Evolutionary conservation across 1,140 invertebrate species (phyloP).

Genomic region (Atta cephalotes): DNA sequence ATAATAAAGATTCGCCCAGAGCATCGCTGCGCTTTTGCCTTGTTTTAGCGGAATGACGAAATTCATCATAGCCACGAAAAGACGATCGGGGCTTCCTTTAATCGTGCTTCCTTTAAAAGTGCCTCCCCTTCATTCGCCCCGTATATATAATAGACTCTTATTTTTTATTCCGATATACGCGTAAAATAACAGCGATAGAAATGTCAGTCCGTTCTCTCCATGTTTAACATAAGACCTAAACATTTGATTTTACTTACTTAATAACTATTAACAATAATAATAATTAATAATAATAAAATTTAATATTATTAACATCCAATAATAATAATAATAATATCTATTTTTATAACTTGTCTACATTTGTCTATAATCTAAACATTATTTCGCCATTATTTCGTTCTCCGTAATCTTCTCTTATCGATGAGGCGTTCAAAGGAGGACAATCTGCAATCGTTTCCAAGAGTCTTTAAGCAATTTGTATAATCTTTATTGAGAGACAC

Average conservation of each 20-base stretch:
- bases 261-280: background rate
- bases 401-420: conserved; percentile 26
- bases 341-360: background rate
- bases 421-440: background rate
- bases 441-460: conserved; percentile 28
- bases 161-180: background rate
- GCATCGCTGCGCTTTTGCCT: conserved; percentile 73
- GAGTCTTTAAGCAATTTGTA: conserved; percentile 64
- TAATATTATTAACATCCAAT: background rate
- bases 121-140: background rate
- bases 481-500: conserved; percentile 76
- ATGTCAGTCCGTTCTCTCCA: background rate
- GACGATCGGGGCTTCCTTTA: conserved; percentile 60
- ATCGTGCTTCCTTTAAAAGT: conserved; percentile 25
- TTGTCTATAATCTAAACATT: background rate
- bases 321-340: conserved; percentile 16
- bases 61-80: conserved; percentile 68
- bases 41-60: conserved; percentile 72
- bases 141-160: background rate
- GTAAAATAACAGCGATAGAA: conserved; percentile 1
- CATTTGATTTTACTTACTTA: background rate
- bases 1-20: conserved; percentile 78
- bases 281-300: conserved; percentile 25
- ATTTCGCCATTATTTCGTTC: conserved; percentile 15
- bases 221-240: background rate